Percentiles rank a stretch among this genome's conserved stretches.
Evolutionary conservation across 1,140 invertebrate species (phyloP).

Genomic region (Platyscapa corneri): DNA sequence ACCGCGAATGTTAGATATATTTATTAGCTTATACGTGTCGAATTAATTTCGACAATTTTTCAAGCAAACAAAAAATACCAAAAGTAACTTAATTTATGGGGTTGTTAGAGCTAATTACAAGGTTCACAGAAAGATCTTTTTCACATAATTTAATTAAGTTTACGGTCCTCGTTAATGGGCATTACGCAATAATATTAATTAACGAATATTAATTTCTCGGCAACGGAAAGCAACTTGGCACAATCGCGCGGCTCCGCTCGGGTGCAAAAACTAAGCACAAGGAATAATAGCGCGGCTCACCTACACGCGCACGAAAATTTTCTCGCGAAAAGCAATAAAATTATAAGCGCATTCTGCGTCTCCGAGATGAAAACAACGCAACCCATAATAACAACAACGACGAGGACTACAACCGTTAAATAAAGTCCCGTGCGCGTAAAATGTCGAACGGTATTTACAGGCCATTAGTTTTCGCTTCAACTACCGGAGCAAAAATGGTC

Average conservation of each 20-base stretch:
- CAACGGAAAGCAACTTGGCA: too few species aligned
- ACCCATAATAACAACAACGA: slow-evolving; percentile 26
- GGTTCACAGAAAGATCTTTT: too few species aligned
- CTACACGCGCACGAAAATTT: background rate
- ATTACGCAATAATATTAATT: too few species aligned
- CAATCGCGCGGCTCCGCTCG: background rate
- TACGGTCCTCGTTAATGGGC: too few species aligned
- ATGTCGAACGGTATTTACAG: slow-evolving; percentile 33
- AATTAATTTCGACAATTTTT: background rate
- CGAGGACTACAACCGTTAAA: slow-evolving; percentile 29
- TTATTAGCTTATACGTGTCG: background rate
- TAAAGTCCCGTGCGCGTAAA: background rate
- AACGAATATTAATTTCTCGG: too few species aligned
- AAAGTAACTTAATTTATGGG: background rate
- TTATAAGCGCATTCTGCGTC: background rate
- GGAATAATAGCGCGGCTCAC: background rate
- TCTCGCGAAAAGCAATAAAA: slow-evolving; percentile 34
- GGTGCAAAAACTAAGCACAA: background rate
- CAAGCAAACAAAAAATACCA: background rate
- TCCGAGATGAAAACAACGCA: background rate
- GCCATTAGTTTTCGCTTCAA: slow-evolving; percentile 27
- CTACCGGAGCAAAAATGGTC: background rate
- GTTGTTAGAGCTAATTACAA: too few species aligned
- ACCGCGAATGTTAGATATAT: background rate
- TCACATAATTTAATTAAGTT: too few species aligned